Evolutionary conservation across 1,140 invertebrate species (phyloP).

Genomic region (Bombus ignitus): DNA sequence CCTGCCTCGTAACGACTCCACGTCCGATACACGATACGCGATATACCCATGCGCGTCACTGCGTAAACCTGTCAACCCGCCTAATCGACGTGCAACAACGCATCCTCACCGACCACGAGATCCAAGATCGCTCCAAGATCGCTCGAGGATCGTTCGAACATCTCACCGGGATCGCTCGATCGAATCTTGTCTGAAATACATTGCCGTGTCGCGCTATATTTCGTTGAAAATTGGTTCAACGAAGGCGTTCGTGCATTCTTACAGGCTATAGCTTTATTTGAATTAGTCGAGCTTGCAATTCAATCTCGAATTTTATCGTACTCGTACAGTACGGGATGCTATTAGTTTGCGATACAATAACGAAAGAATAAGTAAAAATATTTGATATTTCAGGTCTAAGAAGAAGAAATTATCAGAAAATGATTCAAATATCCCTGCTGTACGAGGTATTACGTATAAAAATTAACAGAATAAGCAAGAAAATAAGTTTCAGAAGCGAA

Average conservation of each 20-base stretch:
- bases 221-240: neutral
- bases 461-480: no score
- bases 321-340: no score
- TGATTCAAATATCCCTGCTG: no score
- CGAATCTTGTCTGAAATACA: neutral
- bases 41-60: constrained; percentile 74
- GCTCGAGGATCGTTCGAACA: neutral
- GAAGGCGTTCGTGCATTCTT: neutral
- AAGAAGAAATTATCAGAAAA: no score
- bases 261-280: neutral
- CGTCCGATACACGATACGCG: constrained; percentile 75
- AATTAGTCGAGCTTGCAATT: neutral
- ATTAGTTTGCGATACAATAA: no score
- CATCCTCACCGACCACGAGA: neutral
- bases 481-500: no score
- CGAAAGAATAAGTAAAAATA: no score
- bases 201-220: neutral
- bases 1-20: constrained; percentile 81
- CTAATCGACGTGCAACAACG: constrained; percentile 65
- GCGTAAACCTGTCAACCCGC: constrained; percentile 77
- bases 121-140: neutral
- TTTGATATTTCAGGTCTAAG: no score
- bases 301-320: no score
- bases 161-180: neutral
- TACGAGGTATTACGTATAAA: no score